A percentile compares a stretch with the other conserved stretches of the same genome.
Evolutionary conservation across 2,888 invertebrate genomes (phyloP).

Genomic region (Calliopum simillimum): DNA sequence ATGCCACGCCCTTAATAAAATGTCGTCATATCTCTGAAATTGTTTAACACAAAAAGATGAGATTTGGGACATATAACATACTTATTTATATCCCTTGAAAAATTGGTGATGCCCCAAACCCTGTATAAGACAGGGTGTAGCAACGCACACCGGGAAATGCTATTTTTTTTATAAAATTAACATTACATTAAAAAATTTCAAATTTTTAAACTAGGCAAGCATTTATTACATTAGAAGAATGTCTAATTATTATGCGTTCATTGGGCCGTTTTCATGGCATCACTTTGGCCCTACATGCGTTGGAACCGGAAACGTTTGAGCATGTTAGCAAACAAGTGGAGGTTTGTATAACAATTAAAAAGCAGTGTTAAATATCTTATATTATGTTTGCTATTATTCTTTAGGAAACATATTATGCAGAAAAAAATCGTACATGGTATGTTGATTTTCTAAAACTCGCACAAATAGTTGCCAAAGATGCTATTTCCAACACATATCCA

Average conservation of each 20-base stretch:
- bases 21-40: no score
- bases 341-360: constrained; percentile 35
- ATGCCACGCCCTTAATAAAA: no score
- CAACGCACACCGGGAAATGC: no score
- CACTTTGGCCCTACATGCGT: constrained; percentile 72
- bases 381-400: neutral
- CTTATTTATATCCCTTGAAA: no score
- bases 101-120: no score
- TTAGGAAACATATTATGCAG: constrained; percentile 72
- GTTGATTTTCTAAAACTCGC: constrained; percentile 69
- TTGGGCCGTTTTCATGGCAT: constrained; percentile 73
- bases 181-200: no score
- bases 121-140: no score
- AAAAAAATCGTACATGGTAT: constrained; percentile 72
- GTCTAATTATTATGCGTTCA: constrained; percentile 68
- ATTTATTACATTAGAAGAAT: constrained; percentile 70
- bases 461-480: constrained; percentile 72
- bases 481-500: constrained; percentile 74
- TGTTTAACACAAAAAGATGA: no score
- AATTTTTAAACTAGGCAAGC: constrained; percentile 62
- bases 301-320: constrained; percentile 69
- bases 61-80: no score
- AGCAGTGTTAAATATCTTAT: neutral
- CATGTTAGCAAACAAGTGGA: constrained; percentile 64
- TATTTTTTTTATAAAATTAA: no score